Conservation (phyloP, 2,797 vertebrate genomes). For the Leucoraja ocellata region DNA sequence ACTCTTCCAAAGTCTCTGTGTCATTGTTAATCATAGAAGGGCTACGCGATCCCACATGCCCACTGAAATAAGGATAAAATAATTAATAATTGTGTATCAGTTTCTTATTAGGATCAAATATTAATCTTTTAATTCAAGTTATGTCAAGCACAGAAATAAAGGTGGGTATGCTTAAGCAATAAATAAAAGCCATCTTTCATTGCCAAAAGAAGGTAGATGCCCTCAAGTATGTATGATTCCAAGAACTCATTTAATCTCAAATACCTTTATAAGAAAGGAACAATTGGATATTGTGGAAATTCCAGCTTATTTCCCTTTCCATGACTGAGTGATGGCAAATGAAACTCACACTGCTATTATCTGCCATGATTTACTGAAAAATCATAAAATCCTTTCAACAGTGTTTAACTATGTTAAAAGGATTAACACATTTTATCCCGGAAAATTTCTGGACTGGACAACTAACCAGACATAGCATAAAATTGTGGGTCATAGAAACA, state of each 20-base stretch:
- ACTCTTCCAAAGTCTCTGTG: conserved; percentile 94
- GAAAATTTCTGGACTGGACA: neutral
- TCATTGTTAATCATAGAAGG: conserved; percentile 89
- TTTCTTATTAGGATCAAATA: neutral
- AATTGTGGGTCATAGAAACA: neutral
- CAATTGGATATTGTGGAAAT: neutral
- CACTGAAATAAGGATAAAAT: conserved; percentile 58
- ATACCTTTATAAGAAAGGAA: neutral
- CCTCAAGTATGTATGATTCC: neutral
- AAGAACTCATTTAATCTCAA: neutral
- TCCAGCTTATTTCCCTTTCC: neutral
- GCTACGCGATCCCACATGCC: conserved; percentile 89
- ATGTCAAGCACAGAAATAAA: neutral
- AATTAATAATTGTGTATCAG: neutral
- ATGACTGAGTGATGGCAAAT: no score
- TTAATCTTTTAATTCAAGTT: neutral
- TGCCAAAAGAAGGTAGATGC: neutral
- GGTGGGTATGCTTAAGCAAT: neutral
- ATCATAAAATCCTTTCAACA: no score
- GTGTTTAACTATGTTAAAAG: no score
- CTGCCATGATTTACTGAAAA: neutral
- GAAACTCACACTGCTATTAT: neutral
- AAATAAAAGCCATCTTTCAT: no score
- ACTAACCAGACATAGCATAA: neutral
- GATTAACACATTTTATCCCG: neutral